Percentiles rank a stretch among this genome's conserved stretches.
Conservation (phyloP, 1,140 invertebrate genomes). For the Bombus cullumanus region DNA sequence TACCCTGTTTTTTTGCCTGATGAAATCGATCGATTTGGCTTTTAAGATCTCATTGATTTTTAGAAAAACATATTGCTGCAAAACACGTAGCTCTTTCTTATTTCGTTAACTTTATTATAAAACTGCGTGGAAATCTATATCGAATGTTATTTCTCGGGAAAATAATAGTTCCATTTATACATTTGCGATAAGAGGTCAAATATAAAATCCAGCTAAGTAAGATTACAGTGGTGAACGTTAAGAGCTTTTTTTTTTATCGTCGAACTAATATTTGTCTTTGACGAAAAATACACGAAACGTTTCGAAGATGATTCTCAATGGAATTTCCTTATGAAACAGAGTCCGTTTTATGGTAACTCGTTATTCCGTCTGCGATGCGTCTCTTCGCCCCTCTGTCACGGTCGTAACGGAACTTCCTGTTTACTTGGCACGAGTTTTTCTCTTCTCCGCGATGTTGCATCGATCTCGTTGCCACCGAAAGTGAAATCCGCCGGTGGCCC, state of each 20-base stretch:
- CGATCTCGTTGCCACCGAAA: slow-evolving; percentile 29
- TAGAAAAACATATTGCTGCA: no score
- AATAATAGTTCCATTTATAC: not conserved
- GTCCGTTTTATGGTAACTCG: not conserved
- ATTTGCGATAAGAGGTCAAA: not conserved
- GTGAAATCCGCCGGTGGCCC: not conserved
- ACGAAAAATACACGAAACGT: not conserved
- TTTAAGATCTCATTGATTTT: no score
- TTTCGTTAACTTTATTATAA: no score
- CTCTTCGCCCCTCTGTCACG: not conserved
- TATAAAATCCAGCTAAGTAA: no score
- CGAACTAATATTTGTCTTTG: not conserved
- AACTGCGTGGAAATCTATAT: not conserved
- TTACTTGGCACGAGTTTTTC: slow-evolving; percentile 21
- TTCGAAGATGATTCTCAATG: not conserved
- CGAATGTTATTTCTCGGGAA: not conserved
- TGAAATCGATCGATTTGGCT: no score
- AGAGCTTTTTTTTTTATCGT: not conserved
- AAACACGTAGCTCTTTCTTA: no score
- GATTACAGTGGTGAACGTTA: not conserved
- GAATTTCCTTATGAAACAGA: not conserved
- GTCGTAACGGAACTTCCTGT: slow-evolving; percentile 10
- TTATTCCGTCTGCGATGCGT: not conserved
- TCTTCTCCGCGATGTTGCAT: not conserved
- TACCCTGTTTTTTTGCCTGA: no score